Base-by-base conservation (phyloP, 2,888 invertebrate species). In the Perithous albicinctus region DNA sequence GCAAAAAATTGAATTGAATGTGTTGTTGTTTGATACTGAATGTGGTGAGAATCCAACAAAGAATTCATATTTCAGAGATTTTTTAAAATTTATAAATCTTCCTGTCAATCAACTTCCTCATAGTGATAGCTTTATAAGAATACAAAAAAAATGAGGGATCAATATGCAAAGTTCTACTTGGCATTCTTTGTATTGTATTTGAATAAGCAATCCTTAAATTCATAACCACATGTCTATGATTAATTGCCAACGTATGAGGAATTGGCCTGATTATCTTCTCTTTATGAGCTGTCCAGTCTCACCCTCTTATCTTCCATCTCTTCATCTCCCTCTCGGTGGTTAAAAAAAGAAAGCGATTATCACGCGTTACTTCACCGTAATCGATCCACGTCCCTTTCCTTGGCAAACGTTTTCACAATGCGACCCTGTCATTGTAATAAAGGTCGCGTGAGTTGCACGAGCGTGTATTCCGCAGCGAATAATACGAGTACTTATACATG, bases 171-270 rank as follows among this genome's bases (percentile, higher is more conserved):
- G n/a, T n/a, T n/a, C n/a, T n/a, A n/a, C n/a, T n/a, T n/a, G n/a
- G n/a, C n/a, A n/a, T n/a, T n/a, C n/a, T n/a, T n/a, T n/a, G n/a
- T n/a, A n/a, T n/a, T n/a, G n/a, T n/a, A n/a, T n/a, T n/a, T n/a
- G n/a, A n/a, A n/a, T n/a, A n/a, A n/a, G n/a, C n/a, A n/a, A n/a
- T n/a, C n/a, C n/a, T n/a, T n/a, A n/a, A n/a, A n/a, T n/a, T n/a
- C n/a, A n/a, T n/a, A n/a, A n/a, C n/a, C n/a, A n/a, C n/a, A 61
- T 73, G 61, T 80, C 76, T 80, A 80, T 80, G 80, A 80, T 80
- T 76, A 80, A 80, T 80, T 76, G 66, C 70, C 66, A 51, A 56
- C 59, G 64, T 76, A 76, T 72, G 80, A 80, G 59, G 66, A 76
- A 80, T 80, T 76, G 51, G n/a, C 48, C 66, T 64, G 70, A 29